Evolutionary conservation across 2,888 invertebrate genomes (phyloP).

Genomic region (Psylliodes chrysocephalus): DNA sequence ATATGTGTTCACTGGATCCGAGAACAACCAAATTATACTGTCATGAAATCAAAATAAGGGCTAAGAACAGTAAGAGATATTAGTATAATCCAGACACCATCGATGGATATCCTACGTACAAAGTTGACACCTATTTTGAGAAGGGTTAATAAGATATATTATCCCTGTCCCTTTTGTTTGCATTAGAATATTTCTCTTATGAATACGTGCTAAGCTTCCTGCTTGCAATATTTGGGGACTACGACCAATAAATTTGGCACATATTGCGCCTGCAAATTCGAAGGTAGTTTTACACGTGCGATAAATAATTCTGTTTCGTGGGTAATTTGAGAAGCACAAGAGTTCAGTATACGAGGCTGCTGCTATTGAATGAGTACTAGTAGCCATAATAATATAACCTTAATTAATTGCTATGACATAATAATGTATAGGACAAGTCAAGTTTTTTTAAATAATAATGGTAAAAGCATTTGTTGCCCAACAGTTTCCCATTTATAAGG

Average conservation of each 20-base stretch:
- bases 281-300: background rate
- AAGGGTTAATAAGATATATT: constrained; percentile 15
- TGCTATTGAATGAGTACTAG: too few relatives aligned
- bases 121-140: constrained; percentile 11
- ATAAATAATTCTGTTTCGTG: background rate
- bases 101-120: constrained; percentile 7
- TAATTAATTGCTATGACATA: too few relatives aligned
- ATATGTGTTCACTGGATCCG: too few relatives aligned
- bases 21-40: background rate
- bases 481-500: too few relatives aligned
- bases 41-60: background rate
- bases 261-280: constrained; percentile 7
- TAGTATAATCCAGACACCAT: background rate
- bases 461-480: too few relatives aligned
- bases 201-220: constrained; percentile 1
- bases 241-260: background rate
- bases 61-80: background rate
- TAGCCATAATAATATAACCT: too few relatives aligned
- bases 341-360: too few relatives aligned
- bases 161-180: constrained; percentile 11
- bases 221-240: constrained; percentile 5
- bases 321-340: constrained; percentile 1
- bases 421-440: too few relatives aligned
- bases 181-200: constrained; percentile 8
- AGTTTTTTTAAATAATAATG: too few relatives aligned